Percentiles rank a stretch among this genome's conserved stretches.
Evolutionary conservation across 35 echinoderm and acorn worm genomes (phyloP).

Genomic region (Eucidaris tribuloides): DNA sequence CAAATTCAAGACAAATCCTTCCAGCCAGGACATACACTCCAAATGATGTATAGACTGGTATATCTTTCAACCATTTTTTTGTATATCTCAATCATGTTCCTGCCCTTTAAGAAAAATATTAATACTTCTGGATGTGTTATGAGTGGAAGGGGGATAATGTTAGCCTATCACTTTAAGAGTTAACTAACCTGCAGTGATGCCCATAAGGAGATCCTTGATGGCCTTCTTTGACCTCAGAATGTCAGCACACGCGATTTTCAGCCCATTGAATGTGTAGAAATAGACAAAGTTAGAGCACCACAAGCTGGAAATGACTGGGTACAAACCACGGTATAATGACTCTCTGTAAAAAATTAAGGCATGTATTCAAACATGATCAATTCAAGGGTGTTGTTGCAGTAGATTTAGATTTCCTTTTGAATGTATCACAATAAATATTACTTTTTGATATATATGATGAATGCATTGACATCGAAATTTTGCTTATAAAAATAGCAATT

Average conservation of each 20-base stretch:
- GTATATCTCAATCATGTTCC: no score
- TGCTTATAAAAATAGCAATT: not conserved
- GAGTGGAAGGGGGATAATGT: no score
- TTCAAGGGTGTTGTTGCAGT: not conserved
- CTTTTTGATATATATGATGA: not conserved
- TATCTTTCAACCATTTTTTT: no score
- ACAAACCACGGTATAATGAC: constrained; percentile 86
- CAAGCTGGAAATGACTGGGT: constrained; percentile 87
- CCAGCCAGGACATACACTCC: no score
- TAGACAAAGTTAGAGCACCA: constrained; percentile 99
- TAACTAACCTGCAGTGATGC: constrained; percentile 76
- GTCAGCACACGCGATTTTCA: constrained; percentile 29
- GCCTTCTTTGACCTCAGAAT: constrained; percentile 40
- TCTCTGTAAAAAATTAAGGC: constrained; percentile 12
- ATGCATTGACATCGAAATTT: not conserved
- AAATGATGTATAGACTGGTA: no score
- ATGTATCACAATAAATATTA: not conserved
- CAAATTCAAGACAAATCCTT: no score
- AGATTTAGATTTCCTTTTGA: not conserved
- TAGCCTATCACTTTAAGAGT: no score
- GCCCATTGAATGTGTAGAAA: constrained; percentile 89
- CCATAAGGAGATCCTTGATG: constrained; percentile 66
- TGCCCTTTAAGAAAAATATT: no score
- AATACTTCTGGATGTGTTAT: no score
- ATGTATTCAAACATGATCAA: not conserved